These are phyloP conservation scores for Phaethornis superciliosus DNA, from an alignment of 2,113 vertebrate species.

Conservation along the genomic window DNA sequence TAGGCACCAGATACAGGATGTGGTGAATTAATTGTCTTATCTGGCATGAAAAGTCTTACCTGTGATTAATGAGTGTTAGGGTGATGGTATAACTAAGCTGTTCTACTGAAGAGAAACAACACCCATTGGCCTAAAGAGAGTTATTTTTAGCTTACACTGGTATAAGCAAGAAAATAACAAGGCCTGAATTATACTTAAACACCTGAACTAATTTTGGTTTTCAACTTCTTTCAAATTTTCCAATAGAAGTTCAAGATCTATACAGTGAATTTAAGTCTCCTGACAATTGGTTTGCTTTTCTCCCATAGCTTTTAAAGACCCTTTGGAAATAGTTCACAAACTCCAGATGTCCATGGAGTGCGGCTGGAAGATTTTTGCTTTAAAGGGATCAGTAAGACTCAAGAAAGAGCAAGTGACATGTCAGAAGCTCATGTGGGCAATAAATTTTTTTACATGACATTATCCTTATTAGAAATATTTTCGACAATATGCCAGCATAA, in stretches of 20 bases:
- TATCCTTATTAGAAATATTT: conserved; percentile 14
- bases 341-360: background rate
- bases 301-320: background rate
- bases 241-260: background rate
- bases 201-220: background rate
- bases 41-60: background rate
- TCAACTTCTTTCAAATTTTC: background rate
- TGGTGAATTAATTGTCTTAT: background rate
- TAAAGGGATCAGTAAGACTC: background rate
- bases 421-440: background rate
- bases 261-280: background rate
- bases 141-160: background rate
- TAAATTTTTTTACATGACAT: background rate
- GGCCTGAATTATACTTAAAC: background rate
- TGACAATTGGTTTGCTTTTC: background rate
- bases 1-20: background rate
- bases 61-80: background rate
- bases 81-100: background rate
- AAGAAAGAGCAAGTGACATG: background rate
- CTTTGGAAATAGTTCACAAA: background rate
- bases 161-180: background rate
- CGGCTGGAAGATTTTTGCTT: background rate
- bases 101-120: background rate
- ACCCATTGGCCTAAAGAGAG: background rate
- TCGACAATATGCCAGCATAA: background rate